phyloP scores from a whole-genome alignment of 1,140 invertebrate species.

The Calliopsis andreniformis region DNA sequence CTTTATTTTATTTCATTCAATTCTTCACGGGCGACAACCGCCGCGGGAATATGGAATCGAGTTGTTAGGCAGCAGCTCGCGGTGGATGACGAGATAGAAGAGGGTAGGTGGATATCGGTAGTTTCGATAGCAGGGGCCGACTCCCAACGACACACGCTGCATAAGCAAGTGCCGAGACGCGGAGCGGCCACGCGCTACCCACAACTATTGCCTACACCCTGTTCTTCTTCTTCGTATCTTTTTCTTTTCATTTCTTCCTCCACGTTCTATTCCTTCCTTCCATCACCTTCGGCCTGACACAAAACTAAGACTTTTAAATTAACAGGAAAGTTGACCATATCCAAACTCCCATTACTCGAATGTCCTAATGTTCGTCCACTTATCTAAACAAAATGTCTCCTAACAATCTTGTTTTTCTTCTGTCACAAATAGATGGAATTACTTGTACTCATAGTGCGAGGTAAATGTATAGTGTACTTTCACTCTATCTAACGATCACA shows the following conservation, averaged over 20 bases:
- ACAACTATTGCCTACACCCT: conserved; percentile 2
- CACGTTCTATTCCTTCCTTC: not conserved
- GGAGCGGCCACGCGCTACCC: conserved; percentile 61
- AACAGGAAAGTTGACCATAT: too few relatives aligned
- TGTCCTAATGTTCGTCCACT: too few relatives aligned
- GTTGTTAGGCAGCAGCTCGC: conserved; percentile 72
- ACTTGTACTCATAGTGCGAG: too few relatives aligned
- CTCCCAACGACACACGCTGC: conserved; percentile 69
- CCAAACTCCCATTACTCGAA: too few relatives aligned
- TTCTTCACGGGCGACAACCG: conserved; percentile 75
- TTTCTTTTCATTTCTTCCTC: not conserved
- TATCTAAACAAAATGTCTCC: too few relatives aligned
- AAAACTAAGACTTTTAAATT: too few relatives aligned
- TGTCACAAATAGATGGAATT: too few relatives aligned
- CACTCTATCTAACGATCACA: too few relatives aligned
- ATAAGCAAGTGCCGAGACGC: conserved; percentile 72
- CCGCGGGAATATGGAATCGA: conserved; percentile 78
- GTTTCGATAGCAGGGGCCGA: conserved; percentile 43
- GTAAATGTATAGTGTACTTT: too few relatives aligned
- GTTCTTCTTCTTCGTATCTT: not conserved
- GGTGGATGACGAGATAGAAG: conserved; percentile 67
- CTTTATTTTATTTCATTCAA: conserved; percentile 79
- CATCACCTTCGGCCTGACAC: not conserved
- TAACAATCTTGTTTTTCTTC: too few relatives aligned
- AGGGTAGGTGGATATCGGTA: conserved; percentile 62